Conservation (phyloP, 2,113 vertebrate species). For the Probosciger aterrimus region DNA sequence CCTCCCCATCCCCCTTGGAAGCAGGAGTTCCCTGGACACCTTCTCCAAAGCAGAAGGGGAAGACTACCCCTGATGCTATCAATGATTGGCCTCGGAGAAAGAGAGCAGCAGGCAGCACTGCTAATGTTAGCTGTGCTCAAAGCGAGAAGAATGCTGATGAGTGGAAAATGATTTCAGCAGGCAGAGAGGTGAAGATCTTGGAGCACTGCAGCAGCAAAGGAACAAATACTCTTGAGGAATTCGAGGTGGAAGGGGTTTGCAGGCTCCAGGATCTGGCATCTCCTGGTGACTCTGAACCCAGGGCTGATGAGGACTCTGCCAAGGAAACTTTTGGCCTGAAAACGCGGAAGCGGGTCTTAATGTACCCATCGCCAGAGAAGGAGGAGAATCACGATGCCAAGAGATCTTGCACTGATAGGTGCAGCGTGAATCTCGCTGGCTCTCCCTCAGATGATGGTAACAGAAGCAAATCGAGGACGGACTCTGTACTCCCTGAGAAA, state of each 20-base stretch:
- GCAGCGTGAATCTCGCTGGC: neutral
- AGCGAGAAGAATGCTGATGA: conserved; percentile 43
- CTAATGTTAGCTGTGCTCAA: neutral
- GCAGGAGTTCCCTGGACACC: conserved; percentile 77
- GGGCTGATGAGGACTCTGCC: conserved; percentile 32
- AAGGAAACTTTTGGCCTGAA: conserved; percentile 43
- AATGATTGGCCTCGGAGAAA: conserved; percentile 91
- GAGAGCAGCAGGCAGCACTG: conserved; percentile 71
- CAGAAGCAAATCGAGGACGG: neutral
- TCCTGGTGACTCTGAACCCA: conserved; percentile 49
- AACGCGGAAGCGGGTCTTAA: conserved; percentile 58
- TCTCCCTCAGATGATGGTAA: neutral
- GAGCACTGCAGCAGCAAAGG: neutral
- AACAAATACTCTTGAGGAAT: conserved; percentile 72
- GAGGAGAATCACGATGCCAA: conserved; percentile 10
- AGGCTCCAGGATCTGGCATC: conserved; percentile 81
- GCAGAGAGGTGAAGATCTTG: neutral
- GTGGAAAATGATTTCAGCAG: neutral
- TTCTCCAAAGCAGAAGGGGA: conserved; percentile 86
- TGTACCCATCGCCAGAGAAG: neutral
- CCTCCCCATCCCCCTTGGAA: conserved; percentile 74
- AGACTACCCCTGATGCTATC: conserved; percentile 84
- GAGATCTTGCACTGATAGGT: conserved; percentile 3
- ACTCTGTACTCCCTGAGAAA: neutral
- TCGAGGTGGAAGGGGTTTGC: conserved; percentile 86